Conservation (phyloP, 2,888 invertebrate genomes). For the Gari tellinella region DNA sequence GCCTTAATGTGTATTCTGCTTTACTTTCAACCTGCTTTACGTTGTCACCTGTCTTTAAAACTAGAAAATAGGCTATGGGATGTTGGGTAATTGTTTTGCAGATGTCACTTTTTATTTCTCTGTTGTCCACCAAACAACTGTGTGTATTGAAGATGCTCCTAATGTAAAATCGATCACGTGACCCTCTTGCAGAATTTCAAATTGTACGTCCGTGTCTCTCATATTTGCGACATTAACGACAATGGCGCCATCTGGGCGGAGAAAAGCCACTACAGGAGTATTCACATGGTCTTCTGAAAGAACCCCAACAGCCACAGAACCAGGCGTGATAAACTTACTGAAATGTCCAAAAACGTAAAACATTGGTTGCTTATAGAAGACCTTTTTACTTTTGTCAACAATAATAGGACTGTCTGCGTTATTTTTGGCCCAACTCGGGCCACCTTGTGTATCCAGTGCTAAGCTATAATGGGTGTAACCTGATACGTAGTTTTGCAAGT, state of each 20-base stretch:
- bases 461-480: constrained; percentile 97
- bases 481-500: constrained; percentile 89
- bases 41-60: no score
- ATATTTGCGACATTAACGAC: constrained; percentile 26
- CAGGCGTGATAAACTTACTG: constrained; percentile 76
- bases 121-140: no score
- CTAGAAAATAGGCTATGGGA: no score
- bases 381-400: constrained; percentile 87
- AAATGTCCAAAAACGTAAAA: constrained; percentile 93
- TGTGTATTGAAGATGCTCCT: no score
- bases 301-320: constrained; percentile 27
- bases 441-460: constrained; percentile 90
- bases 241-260: constrained; percentile 23
- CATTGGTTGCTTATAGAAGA: constrained; percentile 95
- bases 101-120: no score
- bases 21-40: no score
- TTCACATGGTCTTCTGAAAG: not conserved
- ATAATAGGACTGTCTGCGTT: constrained; percentile 91
- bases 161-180: no score
- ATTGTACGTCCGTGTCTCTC: no score
- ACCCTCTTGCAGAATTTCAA: no score
- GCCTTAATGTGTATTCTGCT: no score
- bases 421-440: constrained; percentile 92
- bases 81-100: no score
- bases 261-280: constrained; percentile 17